phyloP scores from a whole-genome alignment of 2,113 vertebrate species.

The Bos taurus region ARS-UCD2.0 NC_037334.1:68740501-68741000 shows the following conservation, averaged over 20 bases:
- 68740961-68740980: not conserved
- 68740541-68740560: not conserved
- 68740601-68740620: not conserved
- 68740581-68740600: not conserved
- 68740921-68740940: not conserved
- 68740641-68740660: slow-evolving; percentile 10
- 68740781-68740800: not conserved
- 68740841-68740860: not conserved
- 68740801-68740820: not conserved
- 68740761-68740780: not conserved
- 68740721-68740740: not conserved
- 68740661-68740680: not conserved
- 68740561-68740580: slow-evolving; percentile 4
- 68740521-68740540: not conserved
- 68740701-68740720: not conserved
- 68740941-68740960: not conserved
- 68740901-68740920: not conserved
- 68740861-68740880: not conserved
- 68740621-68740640: not conserved
- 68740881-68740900: not conserved
- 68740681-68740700: accelerated
- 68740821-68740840: not conserved
- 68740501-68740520: not conserved
- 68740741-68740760: not conserved
- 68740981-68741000: not conserved